Evolutionary conservation across 2,797 vertebrate genomes (phyloP), one percentile per base, ranked within the genome.

Genomic region (Cryptoprocta ferox): DNA sequence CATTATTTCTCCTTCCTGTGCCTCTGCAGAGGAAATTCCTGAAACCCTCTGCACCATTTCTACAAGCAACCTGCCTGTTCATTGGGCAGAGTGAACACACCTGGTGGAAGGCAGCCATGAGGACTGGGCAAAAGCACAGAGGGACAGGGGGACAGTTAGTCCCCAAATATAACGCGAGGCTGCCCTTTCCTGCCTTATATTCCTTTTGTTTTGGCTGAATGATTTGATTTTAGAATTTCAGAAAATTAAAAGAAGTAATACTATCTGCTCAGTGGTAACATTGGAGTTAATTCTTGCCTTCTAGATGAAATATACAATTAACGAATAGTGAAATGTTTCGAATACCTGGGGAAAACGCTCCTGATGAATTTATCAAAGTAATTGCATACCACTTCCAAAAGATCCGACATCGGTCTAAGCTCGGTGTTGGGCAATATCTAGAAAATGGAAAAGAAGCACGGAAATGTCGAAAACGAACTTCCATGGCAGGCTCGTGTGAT

Each of bases 21-120:
- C 39, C 71, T 82, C 91, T 96, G 94, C 93, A 92, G 89, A 96
- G 94, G 89, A 53, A 70, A 88, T 88, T 66, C 93, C 71, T 16
- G 7, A 71, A 89, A 19, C 66, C 19, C 61, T 83, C 68, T 28
- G 83, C 70, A 35, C 86, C 85, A 50, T 71, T 89, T 91, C 89
- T 16, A 12, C 19, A 7, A 56, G 87, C 79, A 50, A 32, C 3
- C 19, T 13, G 59, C 42, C 21, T 61, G 82, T 76, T 91, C 21
- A 2, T 28, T 32, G 37, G 56, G 42, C 9, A 78, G 48, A 26
- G 32, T 10, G 68, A 37, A 15, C 50, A 56, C 32, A 61, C 66
- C 91, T 85, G 92, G 70, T 0, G 1, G 35, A 32, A 16, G 18
- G 70, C 48, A 92, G 82, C 42, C 59, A 5, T 5, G 16, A 28